phyloP scores from a whole-genome alignment of 2,797 vertebrate species.

The Thamnophis elegans region DNA sequence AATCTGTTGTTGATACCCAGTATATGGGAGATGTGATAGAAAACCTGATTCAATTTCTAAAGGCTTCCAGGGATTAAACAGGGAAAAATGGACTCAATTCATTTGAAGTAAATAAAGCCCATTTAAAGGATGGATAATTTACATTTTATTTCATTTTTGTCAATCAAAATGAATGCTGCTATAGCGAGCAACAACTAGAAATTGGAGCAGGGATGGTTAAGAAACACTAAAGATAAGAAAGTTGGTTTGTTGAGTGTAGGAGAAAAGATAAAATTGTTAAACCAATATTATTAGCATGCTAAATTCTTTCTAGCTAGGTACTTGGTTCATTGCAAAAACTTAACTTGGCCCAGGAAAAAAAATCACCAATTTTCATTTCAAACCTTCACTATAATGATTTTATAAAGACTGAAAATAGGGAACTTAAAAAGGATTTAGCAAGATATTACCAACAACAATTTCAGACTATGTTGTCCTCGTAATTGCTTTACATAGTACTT shows the following conservation, averaged over 20 bases:
- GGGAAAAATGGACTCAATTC: not conserved
- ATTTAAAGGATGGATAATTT: not conserved
- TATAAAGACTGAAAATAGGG: not conserved
- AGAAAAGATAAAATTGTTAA: not conserved
- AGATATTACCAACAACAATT: not conserved
- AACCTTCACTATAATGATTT: not conserved
- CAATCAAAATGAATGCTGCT: not conserved
- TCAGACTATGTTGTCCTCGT: not conserved
- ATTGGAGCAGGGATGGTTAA: not conserved
- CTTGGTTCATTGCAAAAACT: not conserved
- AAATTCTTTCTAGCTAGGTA: not conserved
- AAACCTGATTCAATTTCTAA: not conserved
- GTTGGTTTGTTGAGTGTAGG: not conserved
- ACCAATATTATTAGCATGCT: not conserved
- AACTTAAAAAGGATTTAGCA: not conserved
- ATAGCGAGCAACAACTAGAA: not conserved
- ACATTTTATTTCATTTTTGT: not conserved
- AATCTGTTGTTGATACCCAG: not conserved
- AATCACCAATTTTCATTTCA: not conserved
- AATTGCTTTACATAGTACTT: not conserved
- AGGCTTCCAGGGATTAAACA: not conserved
- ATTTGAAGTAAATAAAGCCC: not conserved
- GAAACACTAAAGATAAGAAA: not conserved
- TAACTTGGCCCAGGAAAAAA: not conserved
- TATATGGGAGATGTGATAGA: not conserved